Evolutionary conservation across 1,140 invertebrate species (phyloP).

Genomic region (Achroia grisella): DNA sequence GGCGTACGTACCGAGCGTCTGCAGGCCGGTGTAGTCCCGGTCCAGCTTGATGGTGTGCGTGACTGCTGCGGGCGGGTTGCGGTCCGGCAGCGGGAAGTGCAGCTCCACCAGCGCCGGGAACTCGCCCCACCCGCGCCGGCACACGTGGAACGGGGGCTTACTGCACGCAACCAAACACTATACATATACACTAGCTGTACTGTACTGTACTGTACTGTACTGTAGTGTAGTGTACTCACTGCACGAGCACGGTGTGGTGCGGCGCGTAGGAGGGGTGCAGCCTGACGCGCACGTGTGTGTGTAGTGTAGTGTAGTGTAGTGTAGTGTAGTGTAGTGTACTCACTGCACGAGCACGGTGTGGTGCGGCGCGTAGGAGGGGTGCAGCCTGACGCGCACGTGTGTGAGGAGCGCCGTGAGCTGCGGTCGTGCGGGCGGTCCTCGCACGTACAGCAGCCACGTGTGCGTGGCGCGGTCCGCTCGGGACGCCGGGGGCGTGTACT

Average conservation of each 20-base stretch:
- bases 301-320: not conserved
- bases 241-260: too few species aligned
- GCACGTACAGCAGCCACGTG: slow-evolving; percentile 93
- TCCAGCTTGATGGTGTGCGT: slow-evolving; percentile 90
- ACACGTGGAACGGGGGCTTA: slow-evolving; percentile 86
- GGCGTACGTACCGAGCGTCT: slow-evolving; percentile 79
- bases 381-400: slow-evolving; percentile 87
- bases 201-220: too few species aligned
- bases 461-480: slow-evolving; percentile 83
- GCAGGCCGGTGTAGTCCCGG: slow-evolving; percentile 88
- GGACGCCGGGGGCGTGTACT: slow-evolving; percentile 82
- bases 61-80: slow-evolving; percentile 87
- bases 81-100: slow-evolving; percentile 80
- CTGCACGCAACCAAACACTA: slow-evolving; percentile 52
- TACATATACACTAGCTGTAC: not conserved
- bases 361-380: slow-evolving; percentile 91
- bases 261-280: too few species aligned
- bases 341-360: slow-evolving; percentile 87
- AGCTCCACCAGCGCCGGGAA: slow-evolving; percentile 89
- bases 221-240: too few species aligned
- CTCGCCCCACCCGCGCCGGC: slow-evolving; percentile 91
- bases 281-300: too few species aligned
- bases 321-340: slow-evolving; percentile 28
- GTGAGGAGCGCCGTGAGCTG: slow-evolving; percentile 74
- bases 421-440: slow-evolving; percentile 77